Base-by-base conservation (phyloP, 1,140 invertebrate genomes). In the Drosophila simulans region DNA sequence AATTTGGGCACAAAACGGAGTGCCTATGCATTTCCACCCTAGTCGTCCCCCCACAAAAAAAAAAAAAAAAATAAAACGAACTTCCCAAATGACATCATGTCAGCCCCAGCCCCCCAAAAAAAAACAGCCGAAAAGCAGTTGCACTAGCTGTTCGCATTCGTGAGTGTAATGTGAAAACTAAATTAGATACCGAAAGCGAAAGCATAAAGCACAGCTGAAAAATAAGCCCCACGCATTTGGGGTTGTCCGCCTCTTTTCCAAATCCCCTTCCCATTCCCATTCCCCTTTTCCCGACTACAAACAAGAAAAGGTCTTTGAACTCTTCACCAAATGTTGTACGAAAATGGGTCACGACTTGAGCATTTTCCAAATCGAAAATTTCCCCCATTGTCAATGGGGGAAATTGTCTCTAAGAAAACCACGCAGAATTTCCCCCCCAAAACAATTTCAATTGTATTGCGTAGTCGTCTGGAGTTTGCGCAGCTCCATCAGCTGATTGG, bases 401-500 rank as follows among this genome's bases (percentile, higher is more conserved):
- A 34, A 62, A 15, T 25, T 17, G 20, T 20, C 43, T 49, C 43
- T 35, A 62, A 71, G 55, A 49, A 15, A 37, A 54, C 66, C 17
- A 54, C 57, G 51, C 51, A 42, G 27, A 57, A 55, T 53, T 59
- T 37, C 37, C 22, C 43, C 27, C 43, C 25, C 43, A 49, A 88
- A 79, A 65, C 83, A 83, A 88, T 82, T 79, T 78, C 63, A 82
- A 88, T 78, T 79, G 69, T 72, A 69, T 82, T 86, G 83, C 78
- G 82, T 82, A 81, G 83, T 86, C 83, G 78, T 65, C 54, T 68
- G 54, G 83, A 78, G 83, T 86, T 79, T 86, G 83, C 83, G 83
- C 83, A 85, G 55, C 69, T 48, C 34, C 3, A 65, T 22, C 82
- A 82, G 74, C 65, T 76, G 74, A 56, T 80, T 11, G 60, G 59